phyloP scores from a whole-genome alignment of 1,140 invertebrate species.

The Papilio dardanus region DNA sequence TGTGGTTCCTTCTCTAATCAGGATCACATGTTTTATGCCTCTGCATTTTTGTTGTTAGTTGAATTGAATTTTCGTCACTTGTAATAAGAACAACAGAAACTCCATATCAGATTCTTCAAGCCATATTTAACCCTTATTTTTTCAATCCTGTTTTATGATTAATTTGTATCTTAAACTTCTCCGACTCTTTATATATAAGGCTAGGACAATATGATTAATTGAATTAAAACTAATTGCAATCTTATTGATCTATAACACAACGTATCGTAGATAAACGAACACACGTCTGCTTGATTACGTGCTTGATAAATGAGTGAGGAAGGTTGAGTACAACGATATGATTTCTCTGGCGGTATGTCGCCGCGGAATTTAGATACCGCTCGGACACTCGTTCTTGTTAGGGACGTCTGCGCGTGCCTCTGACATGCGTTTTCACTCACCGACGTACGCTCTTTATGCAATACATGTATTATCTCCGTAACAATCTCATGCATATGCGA shows the following conservation, averaged over 20 bases:
- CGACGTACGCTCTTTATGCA: conserved; percentile 43
- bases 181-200: background rate
- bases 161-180: background rate
- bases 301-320: conserved; percentile 38
- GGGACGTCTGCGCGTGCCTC: conserved; percentile 53
- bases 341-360: conserved; percentile 62
- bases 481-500: conserved; percentile 33
- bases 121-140: too few species aligned
- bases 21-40: too few species aligned
- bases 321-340: conserved; percentile 45
- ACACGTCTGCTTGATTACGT: background rate
- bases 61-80: too few species aligned
- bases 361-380: conserved; percentile 62
- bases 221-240: background rate
- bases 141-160: too few species aligned
- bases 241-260: background rate
- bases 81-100: too few species aligned
- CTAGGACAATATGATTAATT: background rate
- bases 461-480: conserved; percentile 36
- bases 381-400: conserved; percentile 64
- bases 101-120: too few species aligned
- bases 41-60: too few species aligned
- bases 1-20: background rate
- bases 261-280: background rate
- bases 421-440: conserved; percentile 52